These are phyloP conservation scores for Ceuthmochares aereus DNA, from an alignment of 2,113 vertebrate genomes.

Conservation along the genomic window DNA sequence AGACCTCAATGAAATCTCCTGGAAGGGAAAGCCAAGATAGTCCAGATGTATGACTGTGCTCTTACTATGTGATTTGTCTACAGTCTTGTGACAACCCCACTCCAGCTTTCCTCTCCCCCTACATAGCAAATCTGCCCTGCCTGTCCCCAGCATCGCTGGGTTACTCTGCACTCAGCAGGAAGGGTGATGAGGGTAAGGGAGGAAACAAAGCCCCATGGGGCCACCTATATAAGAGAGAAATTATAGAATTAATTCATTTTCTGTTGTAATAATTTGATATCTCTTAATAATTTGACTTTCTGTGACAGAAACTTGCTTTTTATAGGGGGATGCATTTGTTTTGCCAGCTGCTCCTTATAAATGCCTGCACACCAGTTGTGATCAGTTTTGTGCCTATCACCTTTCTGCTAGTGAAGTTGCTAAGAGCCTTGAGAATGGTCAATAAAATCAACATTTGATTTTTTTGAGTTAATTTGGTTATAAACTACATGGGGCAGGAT, in stretches of 20 bases:
- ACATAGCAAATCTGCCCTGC: not conserved
- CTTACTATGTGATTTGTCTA: not conserved
- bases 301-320: not conserved
- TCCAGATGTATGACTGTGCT: not conserved
- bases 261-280: not conserved
- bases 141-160: not conserved
- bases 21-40: not conserved
- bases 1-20: not conserved
- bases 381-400: not conserved
- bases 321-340: not conserved
- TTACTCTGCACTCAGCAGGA: not conserved
- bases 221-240: not conserved
- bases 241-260: not conserved
- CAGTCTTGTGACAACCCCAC: not conserved
- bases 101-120: not conserved
- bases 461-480: not conserved
- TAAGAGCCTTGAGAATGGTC: not conserved
- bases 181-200: not conserved
- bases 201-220: not conserved
- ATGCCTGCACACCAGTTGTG: not conserved
- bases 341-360: not conserved
- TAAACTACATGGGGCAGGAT: not conserved
- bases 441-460: not conserved
- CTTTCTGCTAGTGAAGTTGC: not conserved
- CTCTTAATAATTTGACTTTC: not conserved